These are phyloP conservation scores for Xiphias gladius DNA, from an alignment of 2,113 vertebrate genomes.

Conservation along the genomic window DNA sequence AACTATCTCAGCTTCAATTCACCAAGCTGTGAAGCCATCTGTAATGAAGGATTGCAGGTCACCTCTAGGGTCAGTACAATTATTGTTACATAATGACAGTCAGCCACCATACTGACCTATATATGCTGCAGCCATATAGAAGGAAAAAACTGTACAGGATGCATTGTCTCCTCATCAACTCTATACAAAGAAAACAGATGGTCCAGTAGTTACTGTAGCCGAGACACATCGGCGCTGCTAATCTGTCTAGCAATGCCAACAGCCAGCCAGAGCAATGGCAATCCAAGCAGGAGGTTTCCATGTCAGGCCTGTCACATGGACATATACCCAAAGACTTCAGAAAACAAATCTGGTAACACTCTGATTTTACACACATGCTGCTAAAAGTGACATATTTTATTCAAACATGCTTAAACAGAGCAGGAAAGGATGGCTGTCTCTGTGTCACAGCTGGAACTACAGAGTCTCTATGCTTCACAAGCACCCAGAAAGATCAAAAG, in stretches of 20 bases:
- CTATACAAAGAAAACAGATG: conserved; percentile 66
- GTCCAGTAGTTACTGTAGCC: conserved; percentile 40
- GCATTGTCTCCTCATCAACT: conserved; percentile 47
- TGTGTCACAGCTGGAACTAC: background rate
- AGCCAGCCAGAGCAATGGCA: conserved; percentile 53
- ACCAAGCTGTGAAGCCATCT: conserved; percentile 50
- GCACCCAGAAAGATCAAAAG: background rate
- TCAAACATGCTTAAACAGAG: background rate
- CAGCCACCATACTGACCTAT: conserved; percentile 52
- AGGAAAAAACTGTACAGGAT: background rate
- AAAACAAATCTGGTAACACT: background rate
- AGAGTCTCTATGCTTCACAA: background rate
- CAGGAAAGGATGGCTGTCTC: background rate
- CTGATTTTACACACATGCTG: background rate
- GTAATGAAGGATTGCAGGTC: conserved; percentile 45
- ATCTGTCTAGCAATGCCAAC: conserved; percentile 49
- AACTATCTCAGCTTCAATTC: conserved; percentile 30
- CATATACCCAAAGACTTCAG: background rate
- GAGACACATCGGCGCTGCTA: conserved; percentile 57
- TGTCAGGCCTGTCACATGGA: conserved; percentile 1
- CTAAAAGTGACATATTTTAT: background rate
- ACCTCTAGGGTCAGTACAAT: conserved; percentile 44
- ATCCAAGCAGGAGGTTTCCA: conserved; percentile 28
- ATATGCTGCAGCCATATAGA: conserved; percentile 48
- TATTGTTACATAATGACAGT: conserved; percentile 59